Evolutionary conservation across 2,113 vertebrate genomes (phyloP).

Genomic region (Clarias macrocephalus): DNA sequence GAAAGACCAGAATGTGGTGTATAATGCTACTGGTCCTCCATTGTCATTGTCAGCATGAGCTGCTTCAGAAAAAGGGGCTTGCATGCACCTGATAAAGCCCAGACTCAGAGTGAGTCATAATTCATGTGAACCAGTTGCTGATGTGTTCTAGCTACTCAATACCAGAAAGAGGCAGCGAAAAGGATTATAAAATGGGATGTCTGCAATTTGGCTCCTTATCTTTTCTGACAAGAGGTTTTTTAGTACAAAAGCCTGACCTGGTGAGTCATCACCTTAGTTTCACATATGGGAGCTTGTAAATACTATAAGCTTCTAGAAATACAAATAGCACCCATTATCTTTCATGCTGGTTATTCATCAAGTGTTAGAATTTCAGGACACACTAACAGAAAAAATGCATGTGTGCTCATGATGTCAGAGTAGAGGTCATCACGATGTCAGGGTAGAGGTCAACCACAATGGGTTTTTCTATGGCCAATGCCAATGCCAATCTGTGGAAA

Average conservation of each 20-base stretch:
- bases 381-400: neutral
- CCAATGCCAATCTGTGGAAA: no score
- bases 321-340: constrained; percentile 49
- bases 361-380: neutral
- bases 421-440: no score
- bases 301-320: constrained; percentile 27
- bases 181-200: constrained; percentile 75
- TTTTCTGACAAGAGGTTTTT: constrained; percentile 85
- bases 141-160: constrained; percentile 77
- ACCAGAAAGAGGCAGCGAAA: constrained; percentile 38
- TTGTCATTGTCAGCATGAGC: constrained; percentile 92
- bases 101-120: constrained; percentile 89
- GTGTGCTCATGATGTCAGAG: neutral
- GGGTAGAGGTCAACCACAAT: no score
- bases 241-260: constrained; percentile 86
- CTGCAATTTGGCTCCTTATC: constrained; percentile 88
- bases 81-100: constrained; percentile 94
- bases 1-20: constrained; percentile 88
- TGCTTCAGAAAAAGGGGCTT: constrained; percentile 83
- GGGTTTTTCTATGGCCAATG: no score
- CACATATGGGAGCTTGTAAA: constrained; percentile 64
- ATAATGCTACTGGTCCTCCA: constrained; percentile 90
- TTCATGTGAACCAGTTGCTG: constrained; percentile 80
- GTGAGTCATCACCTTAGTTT: constrained; percentile 74
- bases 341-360: constrained; percentile 49